Evolutionary conservation across 2,888 invertebrate genomes (phyloP), one percentile per base, ranked within the genome.

Genomic region (Pterostichus madidus): DNA sequence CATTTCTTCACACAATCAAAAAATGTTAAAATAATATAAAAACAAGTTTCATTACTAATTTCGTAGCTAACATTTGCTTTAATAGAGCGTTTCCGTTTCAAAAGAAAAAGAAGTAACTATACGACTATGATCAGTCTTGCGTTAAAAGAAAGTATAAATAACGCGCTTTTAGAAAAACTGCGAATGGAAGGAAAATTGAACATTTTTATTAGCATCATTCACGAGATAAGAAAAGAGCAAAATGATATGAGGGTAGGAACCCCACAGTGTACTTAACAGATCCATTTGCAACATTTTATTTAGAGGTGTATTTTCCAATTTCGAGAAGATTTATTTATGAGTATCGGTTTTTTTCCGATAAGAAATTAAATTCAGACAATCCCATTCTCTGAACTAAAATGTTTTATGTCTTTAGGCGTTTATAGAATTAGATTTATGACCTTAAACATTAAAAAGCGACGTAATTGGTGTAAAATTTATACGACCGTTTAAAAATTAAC

Each of bases 381-480:
- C 13, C 35, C 11, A 32, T 32, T 10, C 64, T 49, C 11, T 49
- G n/a, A n/a, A 49, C 10, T n/a, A n/a, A 7, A 13, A 35, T 35
- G 32, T n/a, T 64, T 5, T 39, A 39, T n/a, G 64, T 10, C 35
- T 11, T 49, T 31, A 13, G 64, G 35, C 31, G 1, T 11, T 6
- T 35, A 13, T 3, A 32, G 35, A 6, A n/a, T 13, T 7, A 32
- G 35, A 64, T 64, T 64, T 32, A 64, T 64, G 5, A n/a, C 31
- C 32, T 32, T 61, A 32, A 31, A 24, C 31, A 61, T 35, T 35
- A 31, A 64, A 64, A 35, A 64, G 64, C 35, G 35, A 64, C 0
- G n/a, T 35, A 64, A 64, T 64, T 64, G 64, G 32, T 64, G 64
- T 64, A 6, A 64, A 64, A 64, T 64, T 64, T 64, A 64, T 64